Conservation (phyloP, 2,888 invertebrate genomes). For the Drosophila picticornis region DNA sequence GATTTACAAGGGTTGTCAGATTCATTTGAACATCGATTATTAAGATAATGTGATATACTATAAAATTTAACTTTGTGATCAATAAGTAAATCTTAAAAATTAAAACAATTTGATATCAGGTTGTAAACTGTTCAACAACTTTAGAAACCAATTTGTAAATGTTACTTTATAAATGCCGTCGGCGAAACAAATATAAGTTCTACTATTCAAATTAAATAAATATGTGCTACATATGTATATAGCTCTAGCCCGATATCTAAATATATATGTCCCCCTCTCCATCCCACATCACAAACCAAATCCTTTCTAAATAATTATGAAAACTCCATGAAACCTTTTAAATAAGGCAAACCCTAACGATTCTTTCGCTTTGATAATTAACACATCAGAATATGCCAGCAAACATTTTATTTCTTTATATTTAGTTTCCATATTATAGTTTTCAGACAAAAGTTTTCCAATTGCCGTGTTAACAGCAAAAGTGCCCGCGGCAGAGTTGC, state of each 20-base stretch:
- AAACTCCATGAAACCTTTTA: background rate
- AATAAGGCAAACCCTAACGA: background rate
- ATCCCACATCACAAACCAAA: background rate
- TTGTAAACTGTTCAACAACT: background rate
- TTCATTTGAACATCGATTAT: background rate
- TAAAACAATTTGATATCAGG: background rate
- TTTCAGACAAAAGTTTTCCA: constrained; percentile 24
- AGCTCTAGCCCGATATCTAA: background rate
- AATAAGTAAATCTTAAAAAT: background rate
- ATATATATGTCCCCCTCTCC: background rate
- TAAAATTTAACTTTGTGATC: background rate
- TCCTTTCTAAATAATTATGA: background rate
- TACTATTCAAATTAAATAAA: background rate
- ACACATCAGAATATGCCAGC: background rate
- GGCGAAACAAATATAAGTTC: background rate
- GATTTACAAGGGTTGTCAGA: background rate
- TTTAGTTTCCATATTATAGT: background rate
- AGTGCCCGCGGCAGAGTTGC: constrained; percentile 19
- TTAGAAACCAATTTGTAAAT: background rate
- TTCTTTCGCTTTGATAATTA: background rate
- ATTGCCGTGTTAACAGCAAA: constrained; percentile 18
- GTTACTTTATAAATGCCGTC: background rate
- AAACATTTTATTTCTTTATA: background rate
- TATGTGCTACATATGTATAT: background rate
- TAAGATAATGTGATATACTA: background rate